Conservation (phyloP, 2,797 vertebrate species). For the Chlorospingus flavigularis region DNA sequence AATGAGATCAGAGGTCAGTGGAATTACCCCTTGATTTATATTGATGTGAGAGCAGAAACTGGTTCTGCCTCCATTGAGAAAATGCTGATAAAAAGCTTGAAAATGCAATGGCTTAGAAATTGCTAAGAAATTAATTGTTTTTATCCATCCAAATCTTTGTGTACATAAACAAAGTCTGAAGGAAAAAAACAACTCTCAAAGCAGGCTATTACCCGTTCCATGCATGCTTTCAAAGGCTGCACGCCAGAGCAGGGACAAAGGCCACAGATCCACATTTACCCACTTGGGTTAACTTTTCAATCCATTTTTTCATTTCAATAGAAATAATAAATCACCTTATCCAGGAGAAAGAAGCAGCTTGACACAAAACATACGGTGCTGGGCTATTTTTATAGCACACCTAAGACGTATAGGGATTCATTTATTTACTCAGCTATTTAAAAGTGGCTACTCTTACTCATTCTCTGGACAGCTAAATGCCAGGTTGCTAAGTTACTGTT, state of each 20-base stretch:
- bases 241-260: constrained; percentile 34
- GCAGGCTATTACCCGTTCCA: constrained; percentile 29
- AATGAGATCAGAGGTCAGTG: constrained; percentile 53
- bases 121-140: constrained; percentile 24
- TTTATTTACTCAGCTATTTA: constrained; percentile 76
- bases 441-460: constrained; percentile 73
- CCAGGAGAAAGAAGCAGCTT: constrained; percentile 60
- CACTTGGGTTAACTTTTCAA: constrained; percentile 67
- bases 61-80: constrained; percentile 28
- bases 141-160: constrained; percentile 6
- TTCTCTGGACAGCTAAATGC: constrained; percentile 76
- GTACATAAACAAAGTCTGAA: background rate
- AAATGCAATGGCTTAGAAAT: background rate
- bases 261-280: constrained; percentile 60
- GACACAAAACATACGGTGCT: constrained; percentile 63
- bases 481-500: constrained; percentile 84
- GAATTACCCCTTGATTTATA: constrained; percentile 58
- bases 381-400: constrained; percentile 71
- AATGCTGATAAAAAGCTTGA: constrained; percentile 16
- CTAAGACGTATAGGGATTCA: constrained; percentile 66
- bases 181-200: background rate
- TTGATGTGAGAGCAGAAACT: constrained; percentile 3
- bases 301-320: constrained; percentile 65
- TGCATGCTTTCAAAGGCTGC: constrained; percentile 40
- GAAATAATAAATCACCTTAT: constrained; percentile 74